Evolutionary conservation across 2,888 invertebrate genomes (phyloP), one percentile per base, ranked within the genome.

Genomic region (Ectemnius cavifrons): DNA sequence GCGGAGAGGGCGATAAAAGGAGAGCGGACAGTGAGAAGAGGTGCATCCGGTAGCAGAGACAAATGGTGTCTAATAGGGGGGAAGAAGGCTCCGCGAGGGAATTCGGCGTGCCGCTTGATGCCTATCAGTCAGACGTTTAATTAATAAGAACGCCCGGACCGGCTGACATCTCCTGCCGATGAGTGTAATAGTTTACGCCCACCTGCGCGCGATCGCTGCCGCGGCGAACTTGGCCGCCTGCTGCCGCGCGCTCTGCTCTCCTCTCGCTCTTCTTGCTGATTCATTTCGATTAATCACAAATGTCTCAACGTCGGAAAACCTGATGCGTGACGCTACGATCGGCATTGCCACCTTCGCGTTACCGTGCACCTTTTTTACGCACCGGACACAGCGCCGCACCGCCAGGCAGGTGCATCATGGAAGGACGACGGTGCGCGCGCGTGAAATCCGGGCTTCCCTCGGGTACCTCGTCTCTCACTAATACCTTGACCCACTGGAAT

Each of bases 1-100:
- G 23, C 3, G 23, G 23, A 3, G n/a, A 3, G 23, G 23, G 23
- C 2, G 11, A 28, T 11, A 11, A 11, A 11, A 20, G 11, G 37
- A 11, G 37, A 63, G 66, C 67, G 82, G 16, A 52, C 67, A 80
- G 74, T 74, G 78, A 82, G 78, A 68, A 73, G 63, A 16, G 71
- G 61, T 76, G 65, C 66, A 84, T 82, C 82, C 88, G 84, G 88
- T 89, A 88, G 88, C 86, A 83, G 86, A 88, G 89, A 89, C 89
- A 89, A 89, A 89, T 89, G 89, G 87, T 88, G 87, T 87, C 87
- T 89, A 89, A 89, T 89, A 87, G 88, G 86, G 85, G 86, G 83
- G 85, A 83, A 85, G 37, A 37, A 37, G 37, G 79, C 80, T 82
- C 79, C 82, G 81, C 82, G 81, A 83, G 83, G 79, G 82, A 82